These are phyloP conservation scores for Amiota communis DNA, from an alignment of 2,888 invertebrate species.

Conservation along the genomic window DNA sequence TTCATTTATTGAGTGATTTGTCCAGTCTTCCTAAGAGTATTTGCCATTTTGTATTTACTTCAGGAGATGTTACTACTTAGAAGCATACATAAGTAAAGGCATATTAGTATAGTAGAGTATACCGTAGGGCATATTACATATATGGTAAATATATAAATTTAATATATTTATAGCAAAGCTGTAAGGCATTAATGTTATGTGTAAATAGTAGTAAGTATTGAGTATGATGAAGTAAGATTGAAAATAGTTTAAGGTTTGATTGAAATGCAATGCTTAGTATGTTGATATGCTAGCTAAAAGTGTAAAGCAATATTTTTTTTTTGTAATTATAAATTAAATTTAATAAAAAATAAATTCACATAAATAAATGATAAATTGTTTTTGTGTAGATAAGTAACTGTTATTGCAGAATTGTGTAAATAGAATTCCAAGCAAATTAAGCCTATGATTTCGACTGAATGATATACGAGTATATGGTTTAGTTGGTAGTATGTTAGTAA, in stretches of 20 bases:
- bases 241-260: neutral
- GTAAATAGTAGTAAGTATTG: no score
- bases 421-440: constrained; percentile 18
- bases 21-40: no score
- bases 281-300: neutral
- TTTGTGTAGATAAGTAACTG: constrained; percentile 4
- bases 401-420: neutral
- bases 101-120: no score
- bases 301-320: neutral
- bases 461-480: constrained; percentile 8
- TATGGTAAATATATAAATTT: no score
- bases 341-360: neutral
- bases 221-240: neutral
- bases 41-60: no score
- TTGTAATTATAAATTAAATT: neutral
- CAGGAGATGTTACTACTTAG: no score
- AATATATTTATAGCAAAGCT: no score
- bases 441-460: neutral
- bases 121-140: no score
- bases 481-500: constrained; percentile 4
- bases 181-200: no score
- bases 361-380: neutral
- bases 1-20: no score
- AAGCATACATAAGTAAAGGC: no score
- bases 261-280: constrained; percentile 4